Conservation (phyloP, 2,888 invertebrate genomes). For the Mythimna vitellina region DNA sequence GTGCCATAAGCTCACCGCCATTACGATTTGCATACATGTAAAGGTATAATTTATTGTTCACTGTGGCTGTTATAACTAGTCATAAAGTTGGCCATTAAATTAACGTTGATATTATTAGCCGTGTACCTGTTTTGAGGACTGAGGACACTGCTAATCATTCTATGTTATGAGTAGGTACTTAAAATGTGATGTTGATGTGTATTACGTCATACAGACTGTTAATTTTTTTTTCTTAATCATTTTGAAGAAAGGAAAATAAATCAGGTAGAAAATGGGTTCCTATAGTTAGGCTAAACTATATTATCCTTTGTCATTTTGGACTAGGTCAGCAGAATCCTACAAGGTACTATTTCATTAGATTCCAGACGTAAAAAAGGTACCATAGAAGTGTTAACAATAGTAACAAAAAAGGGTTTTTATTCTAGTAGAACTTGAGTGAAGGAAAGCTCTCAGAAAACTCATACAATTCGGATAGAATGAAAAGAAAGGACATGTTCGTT, state of each 20-base stretch:
- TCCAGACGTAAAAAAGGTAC: slow-evolving; percentile 21
- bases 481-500: slow-evolving; percentile 39
- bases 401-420: slow-evolving; percentile 52
- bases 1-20: slow-evolving; percentile 56
- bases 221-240: background rate
- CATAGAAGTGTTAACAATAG: slow-evolving; percentile 35
- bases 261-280: background rate
- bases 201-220: background rate
- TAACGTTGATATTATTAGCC: slow-evolving; percentile 32
- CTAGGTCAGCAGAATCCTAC: background rate
- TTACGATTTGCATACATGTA: slow-evolving; percentile 60
- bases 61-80: slow-evolving; percentile 41
- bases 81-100: slow-evolving; percentile 52
- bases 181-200: background rate
- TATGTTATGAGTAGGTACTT: slow-evolving; percentile 7
- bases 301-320: background rate
- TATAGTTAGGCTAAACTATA: background rate
- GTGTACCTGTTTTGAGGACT: slow-evolving; percentile 29
- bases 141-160: slow-evolving; percentile 21
- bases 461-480: slow-evolving; percentile 54
- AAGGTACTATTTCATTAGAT: slow-evolving; percentile 7
- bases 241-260: background rate
- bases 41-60: slow-evolving; percentile 55
- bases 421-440: slow-evolving; percentile 42
- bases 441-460: slow-evolving; percentile 43